Evolutionary conservation across 2,888 invertebrate species (phyloP).

Genomic region (Andrena dorsata): DNA sequence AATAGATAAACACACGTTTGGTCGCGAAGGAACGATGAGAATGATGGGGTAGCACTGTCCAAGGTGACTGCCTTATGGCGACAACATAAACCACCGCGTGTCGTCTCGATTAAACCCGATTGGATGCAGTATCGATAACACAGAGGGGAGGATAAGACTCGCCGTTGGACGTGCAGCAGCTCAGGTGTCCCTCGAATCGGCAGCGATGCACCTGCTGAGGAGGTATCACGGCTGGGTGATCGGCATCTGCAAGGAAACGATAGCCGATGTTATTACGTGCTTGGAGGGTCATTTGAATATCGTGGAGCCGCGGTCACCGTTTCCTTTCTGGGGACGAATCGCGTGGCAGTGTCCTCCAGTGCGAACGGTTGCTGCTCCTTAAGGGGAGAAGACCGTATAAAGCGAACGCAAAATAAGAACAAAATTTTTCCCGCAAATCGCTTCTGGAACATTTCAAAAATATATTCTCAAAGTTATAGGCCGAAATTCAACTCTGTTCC

Average conservation of each 20-base stretch:
- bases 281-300: slow-evolving; percentile 35
- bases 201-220: slow-evolving; percentile 64
- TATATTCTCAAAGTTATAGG: too few relatives aligned
- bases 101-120: slow-evolving; percentile 38
- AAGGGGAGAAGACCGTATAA: not conserved
- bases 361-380: not conserved
- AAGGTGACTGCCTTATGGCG: not conserved
- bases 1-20: not conserved
- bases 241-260: slow-evolving; percentile 59
- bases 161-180: slow-evolving; percentile 31
- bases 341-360: not conserved
- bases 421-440: too few relatives aligned
- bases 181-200: slow-evolving; percentile 64
- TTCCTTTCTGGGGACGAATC: not conserved
- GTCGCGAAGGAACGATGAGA: not conserved
- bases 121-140: slow-evolving; percentile 36
- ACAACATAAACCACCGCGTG: slow-evolving; percentile 32
- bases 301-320: slow-evolving; percentile 12
- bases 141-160: slow-evolving; percentile 3
- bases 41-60: not conserved
- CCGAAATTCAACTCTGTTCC: too few relatives aligned
- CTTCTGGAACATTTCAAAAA: too few relatives aligned
- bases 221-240: slow-evolving; percentile 62
- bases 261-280: slow-evolving; percentile 52
- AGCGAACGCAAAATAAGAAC: too few relatives aligned